Conservation (phyloP, 2,888 invertebrate genomes). For the Cerastis rubricosa region DNA sequence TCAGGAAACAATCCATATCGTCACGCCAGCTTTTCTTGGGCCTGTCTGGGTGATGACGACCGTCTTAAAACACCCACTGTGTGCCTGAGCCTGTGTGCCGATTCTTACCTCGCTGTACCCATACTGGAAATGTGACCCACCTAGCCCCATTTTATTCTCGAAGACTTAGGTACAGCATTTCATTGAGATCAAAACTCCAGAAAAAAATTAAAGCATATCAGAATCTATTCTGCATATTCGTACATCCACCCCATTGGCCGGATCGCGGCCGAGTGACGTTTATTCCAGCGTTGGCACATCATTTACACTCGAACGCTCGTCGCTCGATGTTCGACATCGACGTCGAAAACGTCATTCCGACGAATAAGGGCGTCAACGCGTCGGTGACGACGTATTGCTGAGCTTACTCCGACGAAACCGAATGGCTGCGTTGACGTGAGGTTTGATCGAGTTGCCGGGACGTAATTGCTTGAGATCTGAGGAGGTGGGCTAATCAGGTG, state of each 20-base stretch:
- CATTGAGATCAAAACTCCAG: neutral
- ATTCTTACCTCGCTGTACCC: too few relatives aligned
- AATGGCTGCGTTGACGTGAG: constrained; percentile 66
- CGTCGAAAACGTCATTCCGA: constrained; percentile 68
- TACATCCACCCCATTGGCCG: constrained; percentile 52
- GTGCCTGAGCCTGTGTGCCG: too few relatives aligned
- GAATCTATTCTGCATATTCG: constrained; percentile 27
- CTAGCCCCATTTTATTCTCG: too few relatives aligned
- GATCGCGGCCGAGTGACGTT: constrained; percentile 66
- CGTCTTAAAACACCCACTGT: too few relatives aligned
- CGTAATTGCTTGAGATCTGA: constrained; percentile 68
- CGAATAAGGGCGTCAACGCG: constrained; percentile 59
- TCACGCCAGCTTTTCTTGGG: too few relatives aligned
- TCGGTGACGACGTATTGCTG: constrained; percentile 65
- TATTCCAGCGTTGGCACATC: constrained; percentile 71
- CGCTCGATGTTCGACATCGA: constrained; percentile 49
- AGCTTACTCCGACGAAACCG: constrained; percentile 62
- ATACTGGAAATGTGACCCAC: too few relatives aligned
- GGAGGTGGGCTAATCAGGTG: constrained; percentile 34
- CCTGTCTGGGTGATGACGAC: too few relatives aligned
- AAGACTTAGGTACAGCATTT: too few relatives aligned
- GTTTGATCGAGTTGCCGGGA: constrained; percentile 66
- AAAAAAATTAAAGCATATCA: neutral
- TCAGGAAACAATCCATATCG: too few relatives aligned
- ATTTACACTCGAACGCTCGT: constrained; percentile 74